Evolutionary conservation across 2,797 vertebrate genomes (phyloP).

Genomic region (Enoplosus armatus): DNA sequence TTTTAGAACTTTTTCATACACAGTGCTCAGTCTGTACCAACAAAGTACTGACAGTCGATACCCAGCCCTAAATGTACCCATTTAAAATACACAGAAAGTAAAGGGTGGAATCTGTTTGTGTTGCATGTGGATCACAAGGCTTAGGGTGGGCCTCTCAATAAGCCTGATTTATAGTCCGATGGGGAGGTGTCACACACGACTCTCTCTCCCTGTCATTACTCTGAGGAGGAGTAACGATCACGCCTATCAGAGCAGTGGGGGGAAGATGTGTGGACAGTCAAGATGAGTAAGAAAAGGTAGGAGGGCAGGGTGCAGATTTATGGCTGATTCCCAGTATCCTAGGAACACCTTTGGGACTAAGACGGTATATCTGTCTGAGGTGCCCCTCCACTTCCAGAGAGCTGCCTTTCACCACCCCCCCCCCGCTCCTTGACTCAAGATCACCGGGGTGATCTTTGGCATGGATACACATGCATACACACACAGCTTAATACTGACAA

Average conservation of each 20-base stretch:
- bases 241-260: slow-evolving; percentile 35
- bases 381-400: slow-evolving; percentile 25
- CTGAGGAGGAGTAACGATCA: slow-evolving; percentile 54
- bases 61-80: neutral
- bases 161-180: slow-evolving; percentile 71
- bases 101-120: slow-evolving; percentile 54
- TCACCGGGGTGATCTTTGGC: slow-evolving; percentile 62
- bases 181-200: slow-evolving; percentile 59
- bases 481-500: slow-evolving; percentile 45
- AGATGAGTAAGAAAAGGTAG: slow-evolving; percentile 45
- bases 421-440: too few species aligned
- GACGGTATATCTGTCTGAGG: slow-evolving; percentile 55
- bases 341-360: slow-evolving; percentile 54
- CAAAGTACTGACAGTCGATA: neutral
- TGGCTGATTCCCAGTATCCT: slow-evolving; percentile 56
- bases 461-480: slow-evolving; percentile 52
- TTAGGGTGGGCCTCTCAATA: slow-evolving; percentile 63
- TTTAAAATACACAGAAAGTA: slow-evolving; percentile 36
- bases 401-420: slow-evolving; percentile 26
- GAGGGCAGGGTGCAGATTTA: slow-evolving; percentile 65
- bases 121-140: slow-evolving; percentile 48
- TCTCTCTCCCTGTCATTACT: slow-evolving; percentile 78
- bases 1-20: neutral
- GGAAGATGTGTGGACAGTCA: slow-evolving; percentile 21
- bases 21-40: neutral